Percentiles rank a stretch among this genome's conserved stretches.
phyloP scores from a whole-genome alignment of 2,888 invertebrate species.

The Creontiades dilutus region DNA sequence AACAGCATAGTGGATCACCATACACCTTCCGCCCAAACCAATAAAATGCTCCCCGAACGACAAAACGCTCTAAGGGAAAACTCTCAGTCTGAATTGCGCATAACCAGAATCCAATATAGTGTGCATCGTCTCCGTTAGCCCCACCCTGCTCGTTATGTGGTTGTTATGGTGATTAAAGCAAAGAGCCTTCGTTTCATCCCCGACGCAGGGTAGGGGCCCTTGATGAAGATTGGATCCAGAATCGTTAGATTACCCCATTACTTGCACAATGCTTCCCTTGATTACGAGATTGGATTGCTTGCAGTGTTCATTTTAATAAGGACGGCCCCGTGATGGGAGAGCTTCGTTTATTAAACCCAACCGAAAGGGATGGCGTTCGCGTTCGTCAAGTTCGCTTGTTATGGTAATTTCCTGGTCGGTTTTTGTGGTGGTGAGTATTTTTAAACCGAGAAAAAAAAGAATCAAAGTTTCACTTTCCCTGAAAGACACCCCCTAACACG shows the following conservation, averaged over 20 bases:
- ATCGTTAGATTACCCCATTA: slow-evolving; percentile 71
- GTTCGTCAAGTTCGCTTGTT: slow-evolving; percentile 50
- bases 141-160: slow-evolving; percentile 65
- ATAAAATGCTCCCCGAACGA: not conserved
- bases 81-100: slow-evolving; percentile 3
- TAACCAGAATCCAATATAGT: slow-evolving; percentile 70
- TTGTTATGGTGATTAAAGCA: slow-evolving; percentile 71
- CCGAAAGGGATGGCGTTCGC: not conserved
- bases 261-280: slow-evolving; percentile 71
- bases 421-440: not conserved
- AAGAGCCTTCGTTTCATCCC: slow-evolving; percentile 67
- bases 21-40: not conserved
- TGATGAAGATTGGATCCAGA: slow-evolving; percentile 71
- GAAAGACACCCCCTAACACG: too few species aligned
- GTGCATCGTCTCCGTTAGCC: slow-evolving; percentile 29
- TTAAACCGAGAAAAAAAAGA: too few species aligned
- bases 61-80: not conserved
- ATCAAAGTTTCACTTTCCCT: too few species aligned
- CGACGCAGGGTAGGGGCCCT: slow-evolving; percentile 33
- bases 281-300: slow-evolving; percentile 70
- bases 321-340: slow-evolving; percentile 51
- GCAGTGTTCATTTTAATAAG: slow-evolving; percentile 71
- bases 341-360: slow-evolving; percentile 67
- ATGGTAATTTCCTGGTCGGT: slow-evolving; percentile 43
- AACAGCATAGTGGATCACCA: too few species aligned